Evolutionary conservation across 2,113 vertebrate genomes (phyloP), one percentile per base, ranked within the genome.

Genomic region (Aviceda subcristata): DNA sequence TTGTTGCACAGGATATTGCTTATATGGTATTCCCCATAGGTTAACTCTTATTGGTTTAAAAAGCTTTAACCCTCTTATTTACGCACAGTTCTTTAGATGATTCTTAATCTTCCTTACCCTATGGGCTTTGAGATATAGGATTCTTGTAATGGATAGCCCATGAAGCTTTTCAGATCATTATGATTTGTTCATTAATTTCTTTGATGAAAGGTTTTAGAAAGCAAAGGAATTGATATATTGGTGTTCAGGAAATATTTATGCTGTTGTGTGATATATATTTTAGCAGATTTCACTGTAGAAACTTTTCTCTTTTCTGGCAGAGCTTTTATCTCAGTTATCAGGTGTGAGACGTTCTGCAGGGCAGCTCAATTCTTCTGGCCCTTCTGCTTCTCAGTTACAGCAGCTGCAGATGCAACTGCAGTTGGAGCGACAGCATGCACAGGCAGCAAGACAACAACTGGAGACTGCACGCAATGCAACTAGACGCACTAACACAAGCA

Each of bases 351-450:
- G 99, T 95, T 99, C 99, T 27, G 99, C 99, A 39, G 99, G 99
- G 67, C 99, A 99, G 94, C 99, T 99, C 67, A 99, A 99, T 97
- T 99, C 99, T 53, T 99, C 99, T 23, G 99, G 99, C 94, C 99
- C 99, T 71, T 99, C 99, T 19, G 99, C 99, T 64, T 99, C 99
- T 51, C 99, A 99, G 96, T 98, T 99, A 96, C 99, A 99, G 97
- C 99, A 99, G 96, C 98, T 99, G 97, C 99, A 99, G 98, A 99
- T 99, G 99, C 99, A 99, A 95, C 98, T 99, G 98, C 99, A 99
- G 98, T 91, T 99, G 73, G 99, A 99, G 91, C 97, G 99, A 59
- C 99, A 99, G 71, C 99, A 99, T 67, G 99, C 99, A 4, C 99
- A 99, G 98, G 99, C 99, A 4, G 99, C 99, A 0, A 98, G 99